These are phyloP conservation scores for Gymnocypris eckloni DNA, from an alignment of 2,797 vertebrate genomes.

Conservation along the genomic window DNA sequence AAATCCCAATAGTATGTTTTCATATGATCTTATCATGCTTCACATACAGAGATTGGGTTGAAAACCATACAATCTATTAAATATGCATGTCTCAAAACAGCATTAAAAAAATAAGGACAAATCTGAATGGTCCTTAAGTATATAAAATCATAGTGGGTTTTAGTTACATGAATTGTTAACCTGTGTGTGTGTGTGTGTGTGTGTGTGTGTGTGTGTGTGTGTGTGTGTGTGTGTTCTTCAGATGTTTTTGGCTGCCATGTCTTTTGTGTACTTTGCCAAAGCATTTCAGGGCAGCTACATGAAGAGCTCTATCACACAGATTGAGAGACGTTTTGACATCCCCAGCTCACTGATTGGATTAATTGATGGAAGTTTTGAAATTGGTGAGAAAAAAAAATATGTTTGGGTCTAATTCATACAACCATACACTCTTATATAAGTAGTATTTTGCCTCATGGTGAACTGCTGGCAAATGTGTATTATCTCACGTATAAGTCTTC, in stretches of 20 bases:
- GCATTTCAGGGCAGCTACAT: slow-evolving; percentile 89
- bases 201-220: neutral
- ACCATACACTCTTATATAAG: no score
- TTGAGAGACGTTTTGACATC: slow-evolving; percentile 92
- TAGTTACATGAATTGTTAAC: neutral
- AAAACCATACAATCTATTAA: no score
- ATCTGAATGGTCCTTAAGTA: neutral
- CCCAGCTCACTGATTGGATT: slow-evolving; percentile 90
- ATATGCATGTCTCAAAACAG: no score
- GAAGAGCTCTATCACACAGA: slow-evolving; percentile 93
- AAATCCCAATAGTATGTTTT: neutral
- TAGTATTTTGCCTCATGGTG: no score
- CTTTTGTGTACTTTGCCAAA: slow-evolving; percentile 87
- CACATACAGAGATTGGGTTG: no score
- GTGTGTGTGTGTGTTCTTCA: slow-evolving; percentile 60
- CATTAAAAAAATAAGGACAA: no score
- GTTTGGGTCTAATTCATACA: neutral
- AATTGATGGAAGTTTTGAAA: slow-evolving; percentile 94
- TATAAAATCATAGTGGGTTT: neutral
- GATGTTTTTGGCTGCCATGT: slow-evolving; percentile 87
- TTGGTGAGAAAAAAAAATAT: slow-evolving; percentile 76
- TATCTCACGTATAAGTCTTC: no score
- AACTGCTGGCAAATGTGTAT: no score
- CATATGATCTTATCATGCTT: neutral
- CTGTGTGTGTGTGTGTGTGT: neutral